Evolutionary conservation across 92 coral and sea anemone species (phyloP).

Genomic region (Siderastrea radians): DNA sequence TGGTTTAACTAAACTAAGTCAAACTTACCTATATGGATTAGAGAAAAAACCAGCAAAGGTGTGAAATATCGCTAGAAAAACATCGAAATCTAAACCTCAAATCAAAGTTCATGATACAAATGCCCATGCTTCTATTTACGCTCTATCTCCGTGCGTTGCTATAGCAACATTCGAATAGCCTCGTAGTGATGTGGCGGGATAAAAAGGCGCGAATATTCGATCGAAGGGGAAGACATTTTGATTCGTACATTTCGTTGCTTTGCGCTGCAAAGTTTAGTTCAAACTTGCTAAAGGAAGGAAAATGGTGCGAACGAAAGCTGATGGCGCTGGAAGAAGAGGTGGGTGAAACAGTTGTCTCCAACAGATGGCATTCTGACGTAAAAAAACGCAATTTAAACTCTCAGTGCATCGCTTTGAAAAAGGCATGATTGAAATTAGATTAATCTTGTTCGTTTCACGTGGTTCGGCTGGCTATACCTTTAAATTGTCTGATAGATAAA

Average conservation of each 20-base stretch:
- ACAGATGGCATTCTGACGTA: neutral
- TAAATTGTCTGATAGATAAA: no score
- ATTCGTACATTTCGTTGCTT: neutral
- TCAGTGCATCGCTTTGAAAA: no score
- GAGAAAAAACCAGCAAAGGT: neutral
- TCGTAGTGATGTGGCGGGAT: constrained; percentile 30
- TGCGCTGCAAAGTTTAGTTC: neutral
- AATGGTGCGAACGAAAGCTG: constrained; percentile 93
- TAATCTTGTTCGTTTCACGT: no score
- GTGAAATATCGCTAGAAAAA: neutral
- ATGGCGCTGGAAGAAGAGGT: constrained; percentile 80
- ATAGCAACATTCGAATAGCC: constrained; percentile 26
- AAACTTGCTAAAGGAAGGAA: neutral
- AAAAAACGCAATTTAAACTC: neutral
- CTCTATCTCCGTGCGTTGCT: constrained; percentile 6
- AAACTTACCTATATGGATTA: constrained; percentile 7
- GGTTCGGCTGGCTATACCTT: no score
- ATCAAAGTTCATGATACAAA: neutral
- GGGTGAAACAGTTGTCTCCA: neutral
- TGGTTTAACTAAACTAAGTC: neutral
- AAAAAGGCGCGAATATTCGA: constrained; percentile 55
- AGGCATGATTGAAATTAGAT: no score
- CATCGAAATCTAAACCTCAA: neutral
- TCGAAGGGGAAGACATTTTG: constrained; percentile 8
- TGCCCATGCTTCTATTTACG: neutral